A percentile compares a stretch with the other conserved stretches of the same genome.
These are phyloP conservation scores for Cotesia vestalis DNA, from an alignment of 1,140 invertebrate species.

Conservation along the genomic window DNA sequence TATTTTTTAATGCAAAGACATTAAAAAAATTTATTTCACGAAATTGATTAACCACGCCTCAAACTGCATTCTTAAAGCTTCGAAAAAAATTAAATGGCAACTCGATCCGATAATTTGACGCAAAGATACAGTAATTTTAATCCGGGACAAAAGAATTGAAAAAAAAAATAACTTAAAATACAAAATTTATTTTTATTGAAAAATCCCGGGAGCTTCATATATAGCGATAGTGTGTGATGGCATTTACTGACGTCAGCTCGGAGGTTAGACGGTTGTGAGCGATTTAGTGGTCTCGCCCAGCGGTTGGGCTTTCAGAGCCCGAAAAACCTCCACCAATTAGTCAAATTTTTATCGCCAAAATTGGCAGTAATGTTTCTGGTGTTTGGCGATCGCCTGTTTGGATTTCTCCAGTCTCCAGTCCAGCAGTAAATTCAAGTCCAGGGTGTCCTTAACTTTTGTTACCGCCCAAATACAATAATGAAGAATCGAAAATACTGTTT, in stretches of 20 bases:
- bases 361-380: conserved; percentile 9
- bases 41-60: too few relatives aligned
- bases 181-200: too few relatives aligned
- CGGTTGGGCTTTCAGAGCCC: conserved; percentile 8
- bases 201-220: too few relatives aligned
- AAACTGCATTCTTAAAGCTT: too few relatives aligned
- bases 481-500: neutral
- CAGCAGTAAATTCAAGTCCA: conserved; percentile 9
- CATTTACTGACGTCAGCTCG: neutral
- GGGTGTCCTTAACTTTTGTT: neutral
- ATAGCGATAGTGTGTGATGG: too few relatives aligned
- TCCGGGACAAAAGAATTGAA: too few relatives aligned
- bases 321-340: conserved; percentile 18
- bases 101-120: too few relatives aligned
- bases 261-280: conserved; percentile 17
- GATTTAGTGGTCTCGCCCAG: conserved; percentile 24
- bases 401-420: neutral
- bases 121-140: too few relatives aligned
- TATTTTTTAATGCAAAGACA: too few relatives aligned
- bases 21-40: too few relatives aligned
- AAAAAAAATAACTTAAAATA: too few relatives aligned
- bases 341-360: conserved; percentile 23
- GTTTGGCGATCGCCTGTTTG: conserved; percentile 15
- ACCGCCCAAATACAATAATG: neutral
- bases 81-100: too few relatives aligned